A percentile compares a stretch with the other conserved stretches of the same genome.
phyloP scores from a whole-genome alignment of 2,888 invertebrate genomes.

The Adelphocoris suturalis region DNA sequence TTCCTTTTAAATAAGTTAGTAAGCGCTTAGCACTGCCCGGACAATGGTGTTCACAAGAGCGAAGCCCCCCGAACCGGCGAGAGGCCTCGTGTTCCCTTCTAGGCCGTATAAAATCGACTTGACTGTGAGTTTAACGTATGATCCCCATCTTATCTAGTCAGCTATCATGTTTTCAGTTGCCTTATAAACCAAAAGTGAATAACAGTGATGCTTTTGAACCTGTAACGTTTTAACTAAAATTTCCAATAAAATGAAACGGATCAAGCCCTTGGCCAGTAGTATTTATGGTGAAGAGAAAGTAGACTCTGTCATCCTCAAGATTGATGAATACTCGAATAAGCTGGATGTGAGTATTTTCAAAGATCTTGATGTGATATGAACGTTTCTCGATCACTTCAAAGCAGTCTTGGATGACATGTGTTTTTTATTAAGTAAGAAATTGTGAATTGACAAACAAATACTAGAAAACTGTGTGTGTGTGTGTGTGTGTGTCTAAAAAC shows the following conservation, averaged over 20 bases:
- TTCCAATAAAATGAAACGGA: conserved; percentile 34
- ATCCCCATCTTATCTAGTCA: background rate
- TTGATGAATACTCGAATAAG: conserved; percentile 49
- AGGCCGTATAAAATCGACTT: conserved; percentile 44
- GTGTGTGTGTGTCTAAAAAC: too few relatives aligned
- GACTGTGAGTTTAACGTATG: conserved; percentile 19
- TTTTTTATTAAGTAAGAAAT: too few relatives aligned
- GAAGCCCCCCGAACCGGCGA: background rate
- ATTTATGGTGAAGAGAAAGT: conserved; percentile 28
- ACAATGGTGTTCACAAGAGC: conserved; percentile 12
- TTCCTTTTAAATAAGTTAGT: conserved; percentile 26
- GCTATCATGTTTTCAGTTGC: too few relatives aligned
- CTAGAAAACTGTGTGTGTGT: too few relatives aligned
- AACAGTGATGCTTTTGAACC: too few relatives aligned
- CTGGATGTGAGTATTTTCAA: conserved; percentile 11
- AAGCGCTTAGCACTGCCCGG: background rate
- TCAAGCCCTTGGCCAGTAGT: conserved; percentile 13
- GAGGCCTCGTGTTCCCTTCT: background rate
- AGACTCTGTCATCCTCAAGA: conserved; percentile 14
- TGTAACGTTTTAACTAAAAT: background rate
- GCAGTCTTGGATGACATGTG: too few relatives aligned
- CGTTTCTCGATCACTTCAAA: too few relatives aligned
- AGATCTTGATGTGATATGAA: background rate
- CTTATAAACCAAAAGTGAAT: too few relatives aligned
- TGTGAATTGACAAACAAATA: too few relatives aligned